These are phyloP conservation scores for Brachypalpus laphriformis DNA, from an alignment of 2,888 invertebrate genomes.

Conservation along the genomic window DNA sequence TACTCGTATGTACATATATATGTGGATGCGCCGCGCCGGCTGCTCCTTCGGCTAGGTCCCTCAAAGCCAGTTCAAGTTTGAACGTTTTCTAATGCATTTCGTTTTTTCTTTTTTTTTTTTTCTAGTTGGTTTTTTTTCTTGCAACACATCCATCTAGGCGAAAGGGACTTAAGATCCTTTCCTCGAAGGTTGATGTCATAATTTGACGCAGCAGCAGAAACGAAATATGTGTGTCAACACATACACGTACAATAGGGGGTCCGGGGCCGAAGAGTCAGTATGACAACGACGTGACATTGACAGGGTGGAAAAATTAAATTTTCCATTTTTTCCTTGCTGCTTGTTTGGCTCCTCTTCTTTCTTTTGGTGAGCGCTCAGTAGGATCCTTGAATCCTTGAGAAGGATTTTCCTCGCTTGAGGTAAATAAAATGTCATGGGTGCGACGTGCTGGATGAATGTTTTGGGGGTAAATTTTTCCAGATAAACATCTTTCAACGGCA, in stretches of 20 bases:
- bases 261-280: conserved; percentile 31
- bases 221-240: conserved; percentile 70
- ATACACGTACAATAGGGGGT: conserved; percentile 6
- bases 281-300: conserved; percentile 72
- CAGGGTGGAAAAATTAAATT: conserved; percentile 73
- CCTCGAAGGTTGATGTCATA: conserved; percentile 70
- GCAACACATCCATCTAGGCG: conserved; percentile 31
- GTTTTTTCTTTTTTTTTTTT: conserved; percentile 8
- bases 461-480: conserved; percentile 63
- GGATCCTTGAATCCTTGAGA: conserved; percentile 61
- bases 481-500: conserved; percentile 70
- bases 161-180: conserved; percentile 45
- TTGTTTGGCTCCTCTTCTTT: background rate
- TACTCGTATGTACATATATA: background rate
- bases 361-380: background rate
- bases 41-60: background rate
- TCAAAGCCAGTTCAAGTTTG: conserved; percentile 5
- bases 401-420: conserved; percentile 69
- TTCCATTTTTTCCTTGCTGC: conserved; percentile 44
- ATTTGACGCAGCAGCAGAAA: conserved; percentile 65
- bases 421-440: conserved; percentile 73
- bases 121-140: background rate
- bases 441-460: conserved; percentile 70
- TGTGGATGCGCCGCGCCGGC: background rate
- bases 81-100: conserved; percentile 60